phyloP scores from a whole-genome alignment of 2,113 vertebrate genomes.

The Vulpes lagopus region DNA sequence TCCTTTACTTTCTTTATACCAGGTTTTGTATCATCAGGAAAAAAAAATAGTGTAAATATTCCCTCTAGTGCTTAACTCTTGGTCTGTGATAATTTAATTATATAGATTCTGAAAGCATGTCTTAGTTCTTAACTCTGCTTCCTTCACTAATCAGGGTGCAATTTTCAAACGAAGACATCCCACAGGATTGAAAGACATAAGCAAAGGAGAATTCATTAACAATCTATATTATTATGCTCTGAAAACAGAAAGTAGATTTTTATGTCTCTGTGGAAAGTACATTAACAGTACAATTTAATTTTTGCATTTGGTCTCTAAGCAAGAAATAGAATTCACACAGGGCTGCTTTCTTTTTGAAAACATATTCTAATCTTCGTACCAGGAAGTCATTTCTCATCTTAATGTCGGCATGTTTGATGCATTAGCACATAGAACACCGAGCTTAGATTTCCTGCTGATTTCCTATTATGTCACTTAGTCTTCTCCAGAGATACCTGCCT shows the following conservation, averaged over 20 bases:
- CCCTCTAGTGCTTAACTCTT: background rate
- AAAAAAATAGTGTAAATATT: background rate
- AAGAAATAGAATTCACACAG: conserved; percentile 72
- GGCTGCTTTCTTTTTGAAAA: conserved; percentile 74
- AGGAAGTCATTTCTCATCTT: conserved; percentile 80
- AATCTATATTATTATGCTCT: conserved; percentile 29
- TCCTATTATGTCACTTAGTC: conserved; percentile 78
- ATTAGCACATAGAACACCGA: conserved; percentile 62
- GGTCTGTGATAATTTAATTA: conserved; percentile 53
- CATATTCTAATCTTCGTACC: conserved; percentile 56
- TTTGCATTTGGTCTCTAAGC: conserved; percentile 58
- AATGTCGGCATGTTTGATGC: conserved; percentile 77
- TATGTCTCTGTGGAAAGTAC: conserved; percentile 62
- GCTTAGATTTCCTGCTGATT: conserved; percentile 72
- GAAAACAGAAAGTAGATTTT: background rate
- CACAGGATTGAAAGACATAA: conserved; percentile 53
- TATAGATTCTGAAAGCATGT: background rate
- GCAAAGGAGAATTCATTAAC: conserved; percentile 57
- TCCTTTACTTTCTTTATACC: background rate
- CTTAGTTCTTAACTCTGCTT: conserved; percentile 31
- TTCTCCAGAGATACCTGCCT: conserved; percentile 66
- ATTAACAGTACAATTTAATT: conserved; percentile 69
- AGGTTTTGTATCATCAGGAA: background rate
- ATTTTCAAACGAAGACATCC: conserved; percentile 60
- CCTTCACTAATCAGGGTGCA: conserved; percentile 55